Evolutionary conservation across 92 coral and sea anemone species (phyloP), one percentile per base, ranked within the genome.

Genomic region (Palythoa caribaeorum): DNA sequence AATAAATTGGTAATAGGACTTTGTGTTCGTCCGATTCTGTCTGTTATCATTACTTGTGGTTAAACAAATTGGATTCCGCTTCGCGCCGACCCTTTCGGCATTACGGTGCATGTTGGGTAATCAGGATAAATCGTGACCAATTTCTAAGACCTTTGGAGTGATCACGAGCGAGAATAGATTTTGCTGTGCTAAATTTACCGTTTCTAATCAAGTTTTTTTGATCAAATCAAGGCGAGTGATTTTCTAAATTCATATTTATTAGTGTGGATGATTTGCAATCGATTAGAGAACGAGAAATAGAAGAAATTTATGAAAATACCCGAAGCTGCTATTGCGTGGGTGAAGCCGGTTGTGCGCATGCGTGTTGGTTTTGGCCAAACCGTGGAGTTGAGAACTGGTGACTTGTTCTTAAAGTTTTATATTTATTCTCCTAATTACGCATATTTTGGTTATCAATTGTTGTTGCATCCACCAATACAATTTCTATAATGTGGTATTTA

Each of bases 121-220:
- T 48, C 28, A 75, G 79, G 79, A 75, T 73, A 73, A 73, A 73
- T 73, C 54, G 54, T 73, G 78, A 73, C 54, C 78, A 1, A 73
- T 10, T 17, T 28, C 28, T 28, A 28, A 28, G 28, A 28, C 28
- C 28, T 73, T 73, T 38, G 6, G 39, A 73, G 54, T 39, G 78
- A 74, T 40, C 59, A 2, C 57, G 57, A 74, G 0, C 59, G 78
- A 74, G 57, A 20, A 77, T 40, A 77, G 2, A 10, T 52, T 52
- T 52, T 77, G 81, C 66, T 52, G 81, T 53, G 19, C 40, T 77
- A 21, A n/a, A 77, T 28, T 5, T 52, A 77, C 66, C 48, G 68
- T 28, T 52, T 52, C 20, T 77, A 53, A 77, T 20, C 65, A 11
- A 20, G 81, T 53, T 77, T 77, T 53, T 28, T 77, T 47, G 9